Evolutionary conservation across 2,888 invertebrate species (phyloP).

Genomic region (Bugula neritina): DNA sequence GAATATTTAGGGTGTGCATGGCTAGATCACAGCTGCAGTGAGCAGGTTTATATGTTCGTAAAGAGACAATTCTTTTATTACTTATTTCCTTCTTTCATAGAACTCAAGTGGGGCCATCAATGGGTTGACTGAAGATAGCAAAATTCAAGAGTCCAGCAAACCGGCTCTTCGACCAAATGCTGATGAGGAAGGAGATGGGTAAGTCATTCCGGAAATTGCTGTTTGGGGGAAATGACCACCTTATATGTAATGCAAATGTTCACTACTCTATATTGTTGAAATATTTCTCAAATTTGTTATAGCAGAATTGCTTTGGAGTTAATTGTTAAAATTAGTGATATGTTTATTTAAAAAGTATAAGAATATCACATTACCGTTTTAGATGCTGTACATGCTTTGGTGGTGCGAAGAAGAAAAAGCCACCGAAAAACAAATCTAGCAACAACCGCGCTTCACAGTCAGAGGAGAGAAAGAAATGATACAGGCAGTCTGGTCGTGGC

Average conservation of each 20-base stretch:
- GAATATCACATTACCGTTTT: too few relatives aligned
- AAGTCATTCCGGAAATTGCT: neutral
- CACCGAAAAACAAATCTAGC: constrained; percentile 14
- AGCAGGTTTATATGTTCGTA: too few relatives aligned
- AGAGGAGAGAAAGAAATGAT: constrained; percentile 16
- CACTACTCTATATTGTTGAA: too few relatives aligned
- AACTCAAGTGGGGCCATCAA: neutral
- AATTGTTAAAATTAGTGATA: too few relatives aligned
- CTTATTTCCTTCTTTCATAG: neutral
- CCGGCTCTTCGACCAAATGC: neutral
- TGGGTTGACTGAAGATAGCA: neutral
- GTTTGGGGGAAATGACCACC: too few relatives aligned
- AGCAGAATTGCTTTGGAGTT: too few relatives aligned
- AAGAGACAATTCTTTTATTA: too few relatives aligned
- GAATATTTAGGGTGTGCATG: too few relatives aligned
- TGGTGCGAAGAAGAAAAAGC: neutral
- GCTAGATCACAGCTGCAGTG: too few relatives aligned
- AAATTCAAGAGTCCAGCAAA: neutral
- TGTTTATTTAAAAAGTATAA: too few relatives aligned
- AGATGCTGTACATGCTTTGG: constrained; percentile 20
- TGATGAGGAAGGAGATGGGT: neutral
- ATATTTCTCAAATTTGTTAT: too few relatives aligned
- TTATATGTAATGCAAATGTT: too few relatives aligned
- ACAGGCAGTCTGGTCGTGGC: constrained; percentile 25
- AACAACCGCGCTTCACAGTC: constrained; percentile 13